Conservation (phyloP, 2,797 vertebrate genomes). For the Discoglossus pictus region DNA sequence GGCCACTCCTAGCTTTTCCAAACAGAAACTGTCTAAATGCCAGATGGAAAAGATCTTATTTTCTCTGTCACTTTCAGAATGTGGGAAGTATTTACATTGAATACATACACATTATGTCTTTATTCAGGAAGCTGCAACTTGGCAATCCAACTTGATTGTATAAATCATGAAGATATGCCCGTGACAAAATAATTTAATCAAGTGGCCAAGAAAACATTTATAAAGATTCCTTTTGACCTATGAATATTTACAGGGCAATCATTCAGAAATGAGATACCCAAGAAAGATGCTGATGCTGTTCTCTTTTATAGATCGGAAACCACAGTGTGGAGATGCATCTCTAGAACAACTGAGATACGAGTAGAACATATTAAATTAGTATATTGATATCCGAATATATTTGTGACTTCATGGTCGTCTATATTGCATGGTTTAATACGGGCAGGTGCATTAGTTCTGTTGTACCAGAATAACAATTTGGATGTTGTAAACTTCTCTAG, state of each 20-base stretch:
- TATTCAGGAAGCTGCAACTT: conserved; percentile 30
- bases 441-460: no score
- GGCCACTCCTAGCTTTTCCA: not conserved
- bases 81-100: conserved; percentile 13
- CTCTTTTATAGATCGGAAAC: no score
- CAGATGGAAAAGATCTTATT: not conserved
- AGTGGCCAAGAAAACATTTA: conserved; percentile 38
- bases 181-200: conserved; percentile 39
- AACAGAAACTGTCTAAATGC: not conserved
- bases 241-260: conserved; percentile 19
- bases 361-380: no score
- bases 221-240: conserved; percentile 31
- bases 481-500: no score
- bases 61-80: conserved; percentile 12
- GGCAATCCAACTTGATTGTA: conserved; percentile 19
- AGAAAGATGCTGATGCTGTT: conserved; percentile 29
- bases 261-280: conserved; percentile 27
- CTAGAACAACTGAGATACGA: no score
- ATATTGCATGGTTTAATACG: no score
- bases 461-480: no score
- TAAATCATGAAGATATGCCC: conserved; percentile 33
- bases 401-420: no score
- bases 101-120: not conserved
- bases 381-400: no score
- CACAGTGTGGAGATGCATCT: no score